These are phyloP conservation scores for Peromyscus maniculatus DNA, from an alignment of 2,113 vertebrate genomes.

Conservation along the genomic window DNA sequence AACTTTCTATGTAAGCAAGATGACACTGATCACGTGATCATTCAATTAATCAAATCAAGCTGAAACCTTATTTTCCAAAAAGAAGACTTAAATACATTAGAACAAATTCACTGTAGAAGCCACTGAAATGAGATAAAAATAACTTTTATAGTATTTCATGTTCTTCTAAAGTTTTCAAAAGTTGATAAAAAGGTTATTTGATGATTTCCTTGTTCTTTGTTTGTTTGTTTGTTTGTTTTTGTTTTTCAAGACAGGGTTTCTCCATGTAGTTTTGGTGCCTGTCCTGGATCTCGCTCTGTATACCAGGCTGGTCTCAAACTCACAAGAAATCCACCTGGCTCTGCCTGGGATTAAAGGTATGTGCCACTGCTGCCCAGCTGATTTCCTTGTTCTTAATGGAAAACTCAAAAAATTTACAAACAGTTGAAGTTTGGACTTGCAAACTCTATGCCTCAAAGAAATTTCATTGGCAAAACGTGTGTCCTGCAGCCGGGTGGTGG, in stretches of 20 bases:
- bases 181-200: background rate
- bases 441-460: background rate
- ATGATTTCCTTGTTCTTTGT: background rate
- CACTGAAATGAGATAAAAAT: slow-evolving; percentile 10
- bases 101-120: background rate
- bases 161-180: background rate
- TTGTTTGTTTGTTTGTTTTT: no score
- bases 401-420: slow-evolving; percentile 21
- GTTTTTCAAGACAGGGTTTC: no score
- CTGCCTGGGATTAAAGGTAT: no score
- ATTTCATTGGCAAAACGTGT: slow-evolving; percentile 26
- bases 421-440: background rate
- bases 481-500: background rate
- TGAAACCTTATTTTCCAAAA: background rate
- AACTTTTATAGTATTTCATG: background rate
- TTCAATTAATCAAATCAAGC: background rate
- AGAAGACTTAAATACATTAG: background rate
- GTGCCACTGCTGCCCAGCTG: no score
- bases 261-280: no score
- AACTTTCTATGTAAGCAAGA: background rate
- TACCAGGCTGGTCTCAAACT: no score
- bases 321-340: no score
- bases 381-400: slow-evolving; percentile 40
- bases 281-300: no score
- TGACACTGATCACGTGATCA: background rate